Evolutionary conservation across 2,888 invertebrate species (phyloP), one percentile per base, ranked within the genome.

Genomic region (Melikaiella ostensackeni): DNA sequence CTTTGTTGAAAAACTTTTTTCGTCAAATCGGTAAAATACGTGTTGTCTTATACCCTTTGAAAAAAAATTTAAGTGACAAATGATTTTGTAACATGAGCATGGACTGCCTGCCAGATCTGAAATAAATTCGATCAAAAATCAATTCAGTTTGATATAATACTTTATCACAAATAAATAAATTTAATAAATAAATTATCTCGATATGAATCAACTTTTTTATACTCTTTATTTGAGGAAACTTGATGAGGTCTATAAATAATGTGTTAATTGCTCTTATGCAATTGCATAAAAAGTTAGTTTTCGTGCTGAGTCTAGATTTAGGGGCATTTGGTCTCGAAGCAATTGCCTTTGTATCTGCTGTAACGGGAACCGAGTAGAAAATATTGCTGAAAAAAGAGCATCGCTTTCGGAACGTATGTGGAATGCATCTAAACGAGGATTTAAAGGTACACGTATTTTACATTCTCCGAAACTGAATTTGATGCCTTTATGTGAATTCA

Each of bases 271-370:
- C 30, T n/a, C 50, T 30, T 46, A 27, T 27, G 66, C 6, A 50
- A 50, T 46, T 50, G 70, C 70, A 30, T 70, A 70, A 50, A 57
- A 70, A 70, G 11, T 70, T 33, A 11, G n/a, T 50, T 70, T n/a
- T 30, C 70, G 50, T 70, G 70, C 19, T 70, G 11, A 21, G 33
- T 70, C 27, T 30, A 50, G 50, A 70, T 70, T 70, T 70, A 50
- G 70, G 30, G 70, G 70, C 50, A 50, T 70, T 70, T 70, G 70
- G 30, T 70, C 70, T 70, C 50, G n/a, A 50, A 27, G 27, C 64
- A 42, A 38, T 16, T 24, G 38, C 30, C 66, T 46, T 66, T 46
- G 70, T 70, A 70, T 50, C 70, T 70, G n/a, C n/a, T 70, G 30
- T 50, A 70, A 66, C n/a, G 50, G 30, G 30, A 70, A 30, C 11